Evolutionary conservation across 2,888 invertebrate species (phyloP).

Genomic region (Pachymerium ferrugineum): DNA sequence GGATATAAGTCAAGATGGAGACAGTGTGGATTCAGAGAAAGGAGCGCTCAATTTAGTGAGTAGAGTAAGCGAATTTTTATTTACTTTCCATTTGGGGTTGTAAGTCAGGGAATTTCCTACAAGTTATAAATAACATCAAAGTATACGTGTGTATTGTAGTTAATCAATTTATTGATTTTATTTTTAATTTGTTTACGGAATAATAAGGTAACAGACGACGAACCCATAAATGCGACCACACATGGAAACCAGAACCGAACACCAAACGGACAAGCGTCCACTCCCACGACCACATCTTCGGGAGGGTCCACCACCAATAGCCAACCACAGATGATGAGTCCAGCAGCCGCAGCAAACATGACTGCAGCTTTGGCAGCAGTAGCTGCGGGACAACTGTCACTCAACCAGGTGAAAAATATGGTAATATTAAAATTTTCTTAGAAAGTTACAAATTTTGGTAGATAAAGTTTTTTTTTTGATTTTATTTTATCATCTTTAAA

Average conservation of each 20-base stretch:
- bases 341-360: constrained; percentile 43
- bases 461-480: background rate
- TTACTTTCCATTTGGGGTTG: background rate
- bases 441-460: background rate
- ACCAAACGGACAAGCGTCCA: constrained; percentile 35
- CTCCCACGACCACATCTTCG: constrained; percentile 35
- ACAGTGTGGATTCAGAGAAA: constrained; percentile 57
- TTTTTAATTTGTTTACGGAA: background rate
- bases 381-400: constrained; percentile 50
- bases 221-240: constrained; percentile 34
- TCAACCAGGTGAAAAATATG: constrained; percentile 46
- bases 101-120: too few relatives aligned
- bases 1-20: constrained; percentile 50
- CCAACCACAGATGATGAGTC: constrained; percentile 32
- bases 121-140: background rate
- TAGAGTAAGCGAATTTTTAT: constrained; percentile 36
- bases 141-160: background rate
- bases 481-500: background rate
- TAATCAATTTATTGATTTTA: background rate
- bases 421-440: background rate
- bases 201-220: constrained; percentile 36
- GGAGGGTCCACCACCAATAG: constrained; percentile 38
- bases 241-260: constrained; percentile 32
- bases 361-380: constrained; percentile 50
- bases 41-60: constrained; percentile 60